Percentiles rank a stretch among this genome's conserved stretches.
Conservation (phyloP, 1,140 invertebrate genomes). For the Heliothis virescens region DNA sequence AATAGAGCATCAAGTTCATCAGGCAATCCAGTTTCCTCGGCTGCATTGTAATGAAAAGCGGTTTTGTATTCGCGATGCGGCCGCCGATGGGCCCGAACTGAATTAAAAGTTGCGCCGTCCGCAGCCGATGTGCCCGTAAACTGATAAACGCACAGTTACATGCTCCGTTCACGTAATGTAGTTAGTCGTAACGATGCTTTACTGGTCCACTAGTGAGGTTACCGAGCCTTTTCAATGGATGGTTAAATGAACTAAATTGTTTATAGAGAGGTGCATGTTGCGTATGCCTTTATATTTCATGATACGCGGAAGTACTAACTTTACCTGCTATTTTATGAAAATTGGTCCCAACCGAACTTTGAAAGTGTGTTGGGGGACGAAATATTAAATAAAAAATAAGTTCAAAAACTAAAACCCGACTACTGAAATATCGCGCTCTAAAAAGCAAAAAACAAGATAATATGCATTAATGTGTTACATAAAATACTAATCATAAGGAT, state of each 20-base stretch:
- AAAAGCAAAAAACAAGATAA: no score
- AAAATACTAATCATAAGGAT: no score
- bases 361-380: no score
- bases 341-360: no score
- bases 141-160: conserved; percentile 41
- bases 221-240: conserved; percentile 7
- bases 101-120: conserved; percentile 39
- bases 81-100: conserved; percentile 26
- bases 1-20: conserved; percentile 17
- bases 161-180: conserved; percentile 24
- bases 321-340: no score
- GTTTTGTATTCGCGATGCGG: conserved; percentile 38
- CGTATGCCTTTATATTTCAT: neutral
- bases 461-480: no score
- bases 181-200: conserved; percentile 41
- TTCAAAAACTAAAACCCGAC: no score
- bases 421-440: no score
- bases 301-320: no score
- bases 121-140: conserved; percentile 27
- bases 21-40: conserved; percentile 23
- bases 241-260: conserved; percentile 1
- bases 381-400: no score
- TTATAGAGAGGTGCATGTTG: neutral
- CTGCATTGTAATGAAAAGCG: conserved; percentile 37
- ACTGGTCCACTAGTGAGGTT: conserved; percentile 11